Evolutionary conservation across 2,888 invertebrate species (phyloP), one percentile per base, ranked within the genome.

Genomic region (Lasioglossum oenotherae): DNA sequence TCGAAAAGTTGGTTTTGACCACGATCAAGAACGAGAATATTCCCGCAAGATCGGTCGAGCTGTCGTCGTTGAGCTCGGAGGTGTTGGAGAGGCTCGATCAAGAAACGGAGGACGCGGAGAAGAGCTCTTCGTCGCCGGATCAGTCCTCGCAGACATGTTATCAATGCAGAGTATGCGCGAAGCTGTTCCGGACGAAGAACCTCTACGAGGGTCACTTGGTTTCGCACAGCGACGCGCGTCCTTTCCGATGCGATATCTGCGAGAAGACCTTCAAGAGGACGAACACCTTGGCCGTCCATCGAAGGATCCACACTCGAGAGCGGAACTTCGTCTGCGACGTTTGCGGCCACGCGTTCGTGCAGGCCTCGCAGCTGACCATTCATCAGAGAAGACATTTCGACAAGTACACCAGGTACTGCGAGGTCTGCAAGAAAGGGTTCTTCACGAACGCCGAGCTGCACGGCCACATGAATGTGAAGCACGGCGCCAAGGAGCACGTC

Each of bases 391-490:
- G 94, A 23, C 94, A 94, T 73, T 94, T 92, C 49, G 94, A 94
- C 19, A 92, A 88, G 46, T 94, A 93, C 87, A 92, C 92, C 2
- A 90, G 88, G 23, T 88, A 87, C 73, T 94, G 94, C 77, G 89
- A 92, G 6, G 60, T 92, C 14, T 94, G 94, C 85, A 88, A 87
- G 44, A 94, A 94, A 44, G 94, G 94, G 2, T 95, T 94, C 77
- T 94, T 94, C 89, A 94, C 94, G 10, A 94, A 94, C 38, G 93
- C 93, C 14, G 95, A 94, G 44, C 87, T 94, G 0, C 93, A 92
- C 71, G 92, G 92, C 0, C 94, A 95, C 87, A 94, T 95, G 95
- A 94, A 94, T 81, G 91, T 93, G 60, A 93, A 92, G 41, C 94
- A 95, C 81, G 94, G 87, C 0, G 95, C 94, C 0, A 93, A 93